These are phyloP conservation scores for Eupeodes latifasciatus DNA, from an alignment of 2,888 invertebrate genomes.

Conservation along the genomic window DNA sequence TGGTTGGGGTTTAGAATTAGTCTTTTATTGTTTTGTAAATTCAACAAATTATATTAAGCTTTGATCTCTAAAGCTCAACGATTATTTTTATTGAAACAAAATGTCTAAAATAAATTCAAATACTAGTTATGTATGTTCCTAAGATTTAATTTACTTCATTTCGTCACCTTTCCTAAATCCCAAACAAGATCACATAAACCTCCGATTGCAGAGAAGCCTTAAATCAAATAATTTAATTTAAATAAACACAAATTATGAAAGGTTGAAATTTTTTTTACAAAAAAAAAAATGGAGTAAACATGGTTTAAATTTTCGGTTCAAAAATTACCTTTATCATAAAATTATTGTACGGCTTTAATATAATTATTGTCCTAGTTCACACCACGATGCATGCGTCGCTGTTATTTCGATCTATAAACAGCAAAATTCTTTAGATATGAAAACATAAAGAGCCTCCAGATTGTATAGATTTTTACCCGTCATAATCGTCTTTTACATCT, in stretches of 20 bases:
- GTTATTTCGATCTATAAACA: conserved; percentile 43
- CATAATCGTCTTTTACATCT: no score
- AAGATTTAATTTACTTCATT: no score
- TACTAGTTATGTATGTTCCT: no score
- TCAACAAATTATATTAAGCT: background rate
- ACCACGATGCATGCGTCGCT: conserved; percentile 75
- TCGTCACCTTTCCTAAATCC: no score
- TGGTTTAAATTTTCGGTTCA: background rate
- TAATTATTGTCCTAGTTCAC: conserved; percentile 68
- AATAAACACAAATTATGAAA: background rate
- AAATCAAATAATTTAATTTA: no score
- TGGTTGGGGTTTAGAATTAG: conserved; percentile 43
- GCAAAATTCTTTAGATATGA: background rate
- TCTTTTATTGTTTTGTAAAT: background rate
- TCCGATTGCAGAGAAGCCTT: background rate
- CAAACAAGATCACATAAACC: background rate
- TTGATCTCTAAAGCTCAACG: background rate
- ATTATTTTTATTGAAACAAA: background rate
- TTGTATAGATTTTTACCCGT: no score
- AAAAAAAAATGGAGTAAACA: conserved; percentile 34
- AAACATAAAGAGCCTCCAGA: background rate
- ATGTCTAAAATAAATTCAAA: no score
- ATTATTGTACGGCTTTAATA: background rate
- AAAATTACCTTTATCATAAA: background rate
- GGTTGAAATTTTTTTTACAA: no score